A percentile compares a stretch with the other conserved stretches of the same genome.
Conservation (phyloP, 2,113 vertebrate species). For the Stegastes partitus region DNA sequence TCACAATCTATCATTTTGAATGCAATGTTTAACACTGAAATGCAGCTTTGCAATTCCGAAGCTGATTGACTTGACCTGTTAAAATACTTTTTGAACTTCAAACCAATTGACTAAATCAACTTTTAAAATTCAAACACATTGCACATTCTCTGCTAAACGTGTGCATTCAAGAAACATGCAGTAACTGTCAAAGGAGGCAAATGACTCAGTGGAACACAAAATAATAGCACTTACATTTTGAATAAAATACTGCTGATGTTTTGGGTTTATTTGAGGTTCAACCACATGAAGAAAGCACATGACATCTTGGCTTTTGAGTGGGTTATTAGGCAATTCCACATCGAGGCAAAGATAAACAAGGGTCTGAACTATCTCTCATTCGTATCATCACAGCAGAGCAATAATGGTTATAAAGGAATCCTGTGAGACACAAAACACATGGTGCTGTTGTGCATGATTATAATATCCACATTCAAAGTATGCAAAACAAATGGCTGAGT, state of each 20-base stretch:
- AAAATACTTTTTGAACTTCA: no score
- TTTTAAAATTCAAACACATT: no score
- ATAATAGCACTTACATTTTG: slow-evolving; percentile 24
- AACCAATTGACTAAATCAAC: no score
- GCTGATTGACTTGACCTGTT: no score
- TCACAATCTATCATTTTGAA: background rate
- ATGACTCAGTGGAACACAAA: slow-evolving; percentile 2
- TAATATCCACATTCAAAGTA: slow-evolving; percentile 7
- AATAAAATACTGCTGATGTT: slow-evolving; percentile 3
- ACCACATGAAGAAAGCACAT: slow-evolving; percentile 21
- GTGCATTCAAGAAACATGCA: no score
- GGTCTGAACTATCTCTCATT: background rate
- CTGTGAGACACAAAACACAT: background rate
- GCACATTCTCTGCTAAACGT: no score
- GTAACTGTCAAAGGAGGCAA: no score
- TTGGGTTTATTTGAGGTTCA: background rate
- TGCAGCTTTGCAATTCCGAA: no score
- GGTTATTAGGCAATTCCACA: background rate
- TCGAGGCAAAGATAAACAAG: background rate
- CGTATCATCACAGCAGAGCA: background rate
- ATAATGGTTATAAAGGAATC: background rate
- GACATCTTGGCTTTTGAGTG: slow-evolving; percentile 3
- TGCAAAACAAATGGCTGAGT: slow-evolving; percentile 36
- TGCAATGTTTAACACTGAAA: no score
- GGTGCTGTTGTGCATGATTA: background rate